These are phyloP conservation scores for Petrolisthes cinctipes DNA, from an alignment of 2,888 invertebrate species.

Conservation along the genomic window DNA sequence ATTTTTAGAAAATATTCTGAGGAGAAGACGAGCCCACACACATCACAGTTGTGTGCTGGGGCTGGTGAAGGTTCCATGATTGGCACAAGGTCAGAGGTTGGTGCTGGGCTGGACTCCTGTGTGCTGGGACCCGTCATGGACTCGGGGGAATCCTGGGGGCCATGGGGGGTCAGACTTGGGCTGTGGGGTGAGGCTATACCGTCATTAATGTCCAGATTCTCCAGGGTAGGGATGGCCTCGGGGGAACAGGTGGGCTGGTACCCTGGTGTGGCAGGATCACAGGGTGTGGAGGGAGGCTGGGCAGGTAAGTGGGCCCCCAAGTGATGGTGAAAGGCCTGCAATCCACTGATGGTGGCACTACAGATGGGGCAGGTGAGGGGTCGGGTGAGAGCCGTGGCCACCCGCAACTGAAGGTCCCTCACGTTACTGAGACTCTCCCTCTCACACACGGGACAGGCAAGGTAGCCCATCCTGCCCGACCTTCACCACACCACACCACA, in stretches of 20 bases:
- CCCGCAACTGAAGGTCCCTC: slow-evolving; percentile 48
- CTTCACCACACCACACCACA: neutral
- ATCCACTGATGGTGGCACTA: slow-evolving; percentile 58
- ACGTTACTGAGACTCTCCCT: slow-evolving; percentile 52
- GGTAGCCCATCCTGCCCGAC: slow-evolving; percentile 54
- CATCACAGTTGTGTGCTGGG: slow-evolving; percentile 53
- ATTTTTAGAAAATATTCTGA: slow-evolving; percentile 57
- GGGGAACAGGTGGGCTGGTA: slow-evolving; percentile 41
- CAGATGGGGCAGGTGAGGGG: slow-evolving; percentile 58
- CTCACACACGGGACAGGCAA: slow-evolving; percentile 62
- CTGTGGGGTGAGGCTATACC: slow-evolving; percentile 27
- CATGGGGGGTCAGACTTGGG: slow-evolving; percentile 21
- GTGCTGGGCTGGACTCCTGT: slow-evolving; percentile 1
- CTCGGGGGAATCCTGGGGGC: slow-evolving; percentile 10
- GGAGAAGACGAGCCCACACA: slow-evolving; percentile 63
- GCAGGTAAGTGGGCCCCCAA: slow-evolving; percentile 50
- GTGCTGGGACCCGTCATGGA: neutral
- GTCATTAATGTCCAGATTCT: slow-evolving; percentile 59
- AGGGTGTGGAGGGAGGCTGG: slow-evolving; percentile 24
- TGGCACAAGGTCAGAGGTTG: neutral
- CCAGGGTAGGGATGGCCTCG: slow-evolving; percentile 55
- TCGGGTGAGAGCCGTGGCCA: slow-evolving; percentile 58
- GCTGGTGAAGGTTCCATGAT: neutral
- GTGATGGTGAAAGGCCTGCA: slow-evolving; percentile 56
- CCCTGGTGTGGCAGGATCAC: neutral